Evolutionary conservation across 2,113 vertebrate genomes (phyloP).

Genomic region (Vidua macroura): DNA sequence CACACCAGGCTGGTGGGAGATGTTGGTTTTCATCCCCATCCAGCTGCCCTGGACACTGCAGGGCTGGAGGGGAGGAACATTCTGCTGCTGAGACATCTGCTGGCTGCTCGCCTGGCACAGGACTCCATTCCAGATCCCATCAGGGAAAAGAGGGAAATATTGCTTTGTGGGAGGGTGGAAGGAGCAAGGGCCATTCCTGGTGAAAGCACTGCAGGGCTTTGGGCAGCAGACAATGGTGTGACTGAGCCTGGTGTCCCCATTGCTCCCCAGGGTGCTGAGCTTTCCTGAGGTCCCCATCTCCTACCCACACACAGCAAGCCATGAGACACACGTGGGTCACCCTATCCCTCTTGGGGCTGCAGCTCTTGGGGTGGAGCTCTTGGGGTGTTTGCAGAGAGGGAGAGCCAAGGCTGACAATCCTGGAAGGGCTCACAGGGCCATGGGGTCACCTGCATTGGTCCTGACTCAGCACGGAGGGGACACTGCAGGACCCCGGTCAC

Average conservation of each 20-base stretch:
- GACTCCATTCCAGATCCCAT: rapidly evolving
- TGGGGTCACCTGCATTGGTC: background rate
- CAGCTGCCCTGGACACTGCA: rapidly evolving
- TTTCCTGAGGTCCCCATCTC: no score
- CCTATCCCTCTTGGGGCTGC: background rate
- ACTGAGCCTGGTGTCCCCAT: background rate
- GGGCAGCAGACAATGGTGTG: background rate
- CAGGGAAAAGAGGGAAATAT: background rate
- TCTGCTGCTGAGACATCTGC: background rate
- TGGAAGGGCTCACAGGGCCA: background rate
- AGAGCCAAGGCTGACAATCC: background rate
- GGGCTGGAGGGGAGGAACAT: background rate
- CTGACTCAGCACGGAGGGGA: background rate
- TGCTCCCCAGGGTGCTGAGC: background rate
- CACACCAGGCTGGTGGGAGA: background rate
- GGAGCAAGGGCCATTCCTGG: rapidly evolving
- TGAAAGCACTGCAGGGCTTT: rapidly evolving
- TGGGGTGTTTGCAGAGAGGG: background rate
- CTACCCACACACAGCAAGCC: background rate
- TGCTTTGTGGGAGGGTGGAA: background rate
- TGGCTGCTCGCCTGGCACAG: background rate
- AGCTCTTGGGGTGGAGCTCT: background rate
- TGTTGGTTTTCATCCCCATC: background rate
- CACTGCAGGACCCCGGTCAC: background rate
- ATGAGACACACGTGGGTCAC: background rate